Conservation (phyloP, 2,113 vertebrate species). For the Genyomyrus donnyi region DNA sequence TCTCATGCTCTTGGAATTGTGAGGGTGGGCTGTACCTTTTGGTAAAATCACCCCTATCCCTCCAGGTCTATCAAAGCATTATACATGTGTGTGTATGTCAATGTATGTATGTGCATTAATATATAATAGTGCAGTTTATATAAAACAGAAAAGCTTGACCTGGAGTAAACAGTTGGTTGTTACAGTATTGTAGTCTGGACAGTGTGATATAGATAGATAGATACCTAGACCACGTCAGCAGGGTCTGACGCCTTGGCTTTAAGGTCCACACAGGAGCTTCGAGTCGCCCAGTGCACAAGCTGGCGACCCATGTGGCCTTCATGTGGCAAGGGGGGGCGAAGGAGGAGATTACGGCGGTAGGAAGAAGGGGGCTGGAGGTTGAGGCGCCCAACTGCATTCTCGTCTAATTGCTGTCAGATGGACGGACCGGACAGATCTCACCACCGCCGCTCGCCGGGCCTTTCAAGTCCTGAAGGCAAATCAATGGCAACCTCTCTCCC, state of each 20-base stretch:
- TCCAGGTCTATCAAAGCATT: neutral
- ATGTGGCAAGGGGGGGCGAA: neutral
- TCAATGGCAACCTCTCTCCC: neutral
- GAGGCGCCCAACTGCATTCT: neutral
- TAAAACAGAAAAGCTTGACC: neutral
- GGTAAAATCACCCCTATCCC: neutral
- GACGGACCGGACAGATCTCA: neutral
- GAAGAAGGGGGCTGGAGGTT: neutral
- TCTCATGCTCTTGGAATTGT: neutral
- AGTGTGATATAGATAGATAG: neutral
- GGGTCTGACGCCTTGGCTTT: neutral
- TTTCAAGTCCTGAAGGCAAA: neutral
- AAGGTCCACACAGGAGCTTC: neutral
- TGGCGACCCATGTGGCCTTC: neutral
- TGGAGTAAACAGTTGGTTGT: neutral
- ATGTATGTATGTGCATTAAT: neutral
- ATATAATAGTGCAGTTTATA: neutral
- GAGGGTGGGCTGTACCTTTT: neutral
- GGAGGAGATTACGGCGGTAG: neutral
- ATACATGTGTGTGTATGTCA: neutral
- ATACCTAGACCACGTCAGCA: neutral
- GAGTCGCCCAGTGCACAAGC: neutral
- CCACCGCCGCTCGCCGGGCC: neutral
- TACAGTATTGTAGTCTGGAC: neutral
- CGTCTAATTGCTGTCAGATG: neutral